Conservation (phyloP, 2,113 vertebrate genomes). For the Procavia capensis region DNA sequence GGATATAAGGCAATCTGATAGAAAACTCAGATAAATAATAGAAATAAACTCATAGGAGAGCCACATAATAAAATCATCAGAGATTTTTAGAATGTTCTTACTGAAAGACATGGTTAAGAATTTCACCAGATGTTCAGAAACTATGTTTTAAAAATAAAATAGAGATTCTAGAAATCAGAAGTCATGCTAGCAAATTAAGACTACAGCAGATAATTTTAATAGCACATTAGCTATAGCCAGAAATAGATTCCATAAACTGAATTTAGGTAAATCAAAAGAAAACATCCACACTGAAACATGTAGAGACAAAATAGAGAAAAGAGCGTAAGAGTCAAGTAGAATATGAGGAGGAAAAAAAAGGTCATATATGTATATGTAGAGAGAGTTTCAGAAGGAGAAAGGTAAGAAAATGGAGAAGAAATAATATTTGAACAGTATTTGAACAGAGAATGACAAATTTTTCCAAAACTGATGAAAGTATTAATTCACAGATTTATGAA, state of each 20-base stretch:
- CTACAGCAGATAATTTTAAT: slow-evolving; percentile 5
- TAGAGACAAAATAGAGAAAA: background rate
- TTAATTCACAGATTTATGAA: background rate
- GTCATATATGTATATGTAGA: background rate
- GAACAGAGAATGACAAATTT: background rate
- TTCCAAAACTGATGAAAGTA: background rate
- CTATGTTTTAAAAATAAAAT: background rate
- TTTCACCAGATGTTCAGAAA: background rate
- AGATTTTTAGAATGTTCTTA: background rate
- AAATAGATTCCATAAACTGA: slow-evolving; percentile 18
- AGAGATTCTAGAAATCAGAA: slow-evolving; percentile 37
- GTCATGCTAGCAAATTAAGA: slow-evolving; percentile 23
- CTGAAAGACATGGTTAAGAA: background rate
- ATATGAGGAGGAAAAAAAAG: background rate
- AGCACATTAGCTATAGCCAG: background rate
- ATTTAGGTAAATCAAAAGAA: slow-evolving; percentile 40
- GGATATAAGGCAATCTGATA: background rate
- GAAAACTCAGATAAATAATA: background rate
- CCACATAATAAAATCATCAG: background rate
- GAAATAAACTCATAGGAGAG: background rate
- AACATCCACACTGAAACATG: background rate
- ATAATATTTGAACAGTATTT: too few species aligned
- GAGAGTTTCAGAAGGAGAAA: background rate
- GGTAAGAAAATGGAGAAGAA: background rate
- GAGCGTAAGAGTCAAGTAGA: background rate